phyloP scores from a whole-genome alignment of 1,140 invertebrate genomes.

The Mizuhopecten yessoensis region DNA sequence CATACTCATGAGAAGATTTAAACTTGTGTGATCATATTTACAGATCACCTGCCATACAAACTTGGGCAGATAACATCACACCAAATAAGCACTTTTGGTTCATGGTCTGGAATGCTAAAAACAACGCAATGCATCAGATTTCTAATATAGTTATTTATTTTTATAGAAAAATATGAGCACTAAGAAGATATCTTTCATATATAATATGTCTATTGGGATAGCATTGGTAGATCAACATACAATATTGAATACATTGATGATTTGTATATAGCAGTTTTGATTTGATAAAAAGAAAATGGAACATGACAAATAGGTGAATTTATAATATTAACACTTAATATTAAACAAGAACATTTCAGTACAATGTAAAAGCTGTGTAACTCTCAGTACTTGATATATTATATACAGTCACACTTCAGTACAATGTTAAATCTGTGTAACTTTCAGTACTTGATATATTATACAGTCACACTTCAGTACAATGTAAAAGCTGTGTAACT shows the following conservation, averaged over 20 bases:
- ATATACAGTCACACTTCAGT: background rate
- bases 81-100: no score
- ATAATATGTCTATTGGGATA: background rate
- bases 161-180: constrained; percentile 39
- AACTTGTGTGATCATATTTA: no score
- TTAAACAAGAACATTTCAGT: background rate
- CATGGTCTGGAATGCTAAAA: no score
- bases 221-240: background rate
- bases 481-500: no score
- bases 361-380: background rate
- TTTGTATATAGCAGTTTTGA: background rate
- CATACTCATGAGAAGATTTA: no score
- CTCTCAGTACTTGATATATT: background rate
- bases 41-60: no score
- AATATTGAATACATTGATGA: background rate
- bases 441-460: no score
- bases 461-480: no score
- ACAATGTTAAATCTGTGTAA: no score
- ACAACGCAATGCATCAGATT: no score
- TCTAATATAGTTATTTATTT: constrained; percentile 35
- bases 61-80: no score
- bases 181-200: constrained; percentile 20
- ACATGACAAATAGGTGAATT: background rate
- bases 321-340: background rate
- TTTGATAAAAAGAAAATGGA: constrained; percentile 13